Percentiles rank a stretch among this genome's conserved stretches.
Evolutionary conservation across 2,113 vertebrate species (phyloP).

Genomic region (Xiphophorus couchianus): DNA sequence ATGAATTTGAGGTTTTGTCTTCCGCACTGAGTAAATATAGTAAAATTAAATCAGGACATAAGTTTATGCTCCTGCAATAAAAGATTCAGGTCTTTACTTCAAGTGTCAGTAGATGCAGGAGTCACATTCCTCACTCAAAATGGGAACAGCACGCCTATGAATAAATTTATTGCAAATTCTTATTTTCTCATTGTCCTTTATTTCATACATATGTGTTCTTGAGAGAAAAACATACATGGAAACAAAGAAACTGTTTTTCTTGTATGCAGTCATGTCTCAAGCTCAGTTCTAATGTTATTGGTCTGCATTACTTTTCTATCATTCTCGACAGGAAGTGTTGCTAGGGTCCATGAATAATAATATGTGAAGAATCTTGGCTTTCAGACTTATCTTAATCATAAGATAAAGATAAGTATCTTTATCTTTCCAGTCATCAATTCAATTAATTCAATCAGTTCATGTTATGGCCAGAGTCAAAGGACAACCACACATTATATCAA

Average conservation of each 20-base stretch:
- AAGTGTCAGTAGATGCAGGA: background rate
- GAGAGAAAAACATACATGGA: background rate
- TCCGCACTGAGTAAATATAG: background rate
- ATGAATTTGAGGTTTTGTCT: background rate
- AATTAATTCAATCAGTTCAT: too few species aligned
- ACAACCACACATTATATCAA: background rate
- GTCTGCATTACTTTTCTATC: background rate
- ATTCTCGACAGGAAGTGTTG: background rate
- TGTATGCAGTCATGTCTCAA: background rate
- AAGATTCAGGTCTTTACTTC: background rate
- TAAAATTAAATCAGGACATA: background rate
- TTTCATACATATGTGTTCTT: background rate
- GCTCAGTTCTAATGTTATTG: background rate
- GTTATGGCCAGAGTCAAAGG: background rate
- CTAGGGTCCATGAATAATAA: background rate
- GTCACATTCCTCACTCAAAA: too few species aligned
- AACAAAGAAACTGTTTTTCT: background rate
- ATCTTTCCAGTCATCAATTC: too few species aligned
- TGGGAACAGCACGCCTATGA: conserved; percentile 49
- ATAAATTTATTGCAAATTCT: conserved; percentile 52
- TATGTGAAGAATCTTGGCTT: background rate
- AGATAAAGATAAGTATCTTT: too few species aligned
- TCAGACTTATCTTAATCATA: background rate
- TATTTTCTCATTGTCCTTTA: background rate
- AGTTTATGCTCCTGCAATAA: background rate